Base-by-base conservation (phyloP, 2,888 invertebrate genomes). In the Polydrusus tereticollis region DNA sequence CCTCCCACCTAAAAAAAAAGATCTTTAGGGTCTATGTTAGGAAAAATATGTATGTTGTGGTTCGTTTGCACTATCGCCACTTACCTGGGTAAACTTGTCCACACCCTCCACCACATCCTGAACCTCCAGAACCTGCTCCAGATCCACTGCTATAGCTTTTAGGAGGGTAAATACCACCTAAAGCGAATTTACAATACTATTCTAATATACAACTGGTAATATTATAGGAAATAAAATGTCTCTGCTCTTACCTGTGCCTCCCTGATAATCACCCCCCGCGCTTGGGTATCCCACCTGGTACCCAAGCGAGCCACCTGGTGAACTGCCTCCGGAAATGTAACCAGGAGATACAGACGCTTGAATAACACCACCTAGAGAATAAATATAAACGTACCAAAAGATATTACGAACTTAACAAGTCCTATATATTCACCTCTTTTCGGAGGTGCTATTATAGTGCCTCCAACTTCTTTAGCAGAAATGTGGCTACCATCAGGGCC, bases 401-500 rank as follows among this genome's bases (percentile, higher is more conserved):
- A 63, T 18, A 52, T 52, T 23, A 8, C 8, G 2, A 18, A 45
- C 41, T 14, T 20, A 33, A 23, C 36, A 43, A 45, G 45, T 10
- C 14, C 7, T 16, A n/a, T n/a, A 12, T 60, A 78, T 58, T 77
- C 78, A 73, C 83, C 79, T 71, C 77, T 78, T 69, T 74, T 74
- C 29, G 81, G 41, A 84, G 86, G 10, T 81, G 83, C 64, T 80
- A 83, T 10, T 80, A 85, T 67, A 80, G 86, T 18, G 82, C 87
- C 64, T 85, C 77, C 78, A 23, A 72, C 0, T 85, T 86, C 36
- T 85, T 85, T 26, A 85, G 86, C 7, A 84, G 85, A 12, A 85
- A 85, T 20, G 86, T 87, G 18, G 86, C 85, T 21, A 81, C 83
- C 43, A 87, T 87, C 83, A 12, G 82, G 82, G 10, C 82, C 83